phyloP scores from a whole-genome alignment of 2,888 invertebrate genomes.

The Eristalis arbustorum region DNA sequence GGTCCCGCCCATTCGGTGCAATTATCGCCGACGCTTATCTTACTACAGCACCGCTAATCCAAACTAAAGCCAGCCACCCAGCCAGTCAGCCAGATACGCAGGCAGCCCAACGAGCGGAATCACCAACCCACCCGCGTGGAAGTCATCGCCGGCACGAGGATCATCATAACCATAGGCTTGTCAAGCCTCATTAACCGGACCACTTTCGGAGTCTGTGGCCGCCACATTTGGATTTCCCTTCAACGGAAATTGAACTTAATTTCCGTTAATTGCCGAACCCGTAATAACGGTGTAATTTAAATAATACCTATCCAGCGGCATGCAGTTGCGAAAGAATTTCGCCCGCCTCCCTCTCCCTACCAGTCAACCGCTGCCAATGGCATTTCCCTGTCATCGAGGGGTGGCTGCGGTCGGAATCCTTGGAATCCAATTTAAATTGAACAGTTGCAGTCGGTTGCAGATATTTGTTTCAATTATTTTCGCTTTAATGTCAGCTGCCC shows the following conservation, averaged over 20 bases:
- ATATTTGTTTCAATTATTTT: slow-evolving; percentile 70
- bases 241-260: slow-evolving; percentile 59
- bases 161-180: slow-evolving; percentile 57
- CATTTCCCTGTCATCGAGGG: slow-evolving; percentile 61
- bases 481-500: slow-evolving; percentile 58
- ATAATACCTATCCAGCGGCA: slow-evolving; percentile 60
- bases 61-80: slow-evolving; percentile 10
- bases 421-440: slow-evolving; percentile 67
- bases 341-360: neutral
- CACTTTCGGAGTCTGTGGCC: slow-evolving; percentile 14
- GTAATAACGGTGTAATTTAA: slow-evolving; percentile 63
- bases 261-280: slow-evolving; percentile 63
- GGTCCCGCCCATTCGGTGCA: slow-evolving; percentile 54
- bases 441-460: slow-evolving; percentile 50
- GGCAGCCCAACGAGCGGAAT: neutral
- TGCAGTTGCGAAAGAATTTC: slow-evolving; percentile 35
- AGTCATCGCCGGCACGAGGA: slow-evolving; percentile 34
- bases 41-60: slow-evolving; percentile 61
- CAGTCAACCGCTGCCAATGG: slow-evolving; percentile 32
- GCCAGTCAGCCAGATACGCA: neutral
- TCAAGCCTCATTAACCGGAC: slow-evolving; percentile 60
- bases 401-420: slow-evolving; percentile 57
- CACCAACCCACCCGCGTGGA: slow-evolving; percentile 2
- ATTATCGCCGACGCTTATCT: slow-evolving; percentile 56
- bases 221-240: slow-evolving; percentile 46